Base-by-base conservation (phyloP, 64 coral and sea anemone genomes). In the Dendrophyllia cribrosa region DNA sequence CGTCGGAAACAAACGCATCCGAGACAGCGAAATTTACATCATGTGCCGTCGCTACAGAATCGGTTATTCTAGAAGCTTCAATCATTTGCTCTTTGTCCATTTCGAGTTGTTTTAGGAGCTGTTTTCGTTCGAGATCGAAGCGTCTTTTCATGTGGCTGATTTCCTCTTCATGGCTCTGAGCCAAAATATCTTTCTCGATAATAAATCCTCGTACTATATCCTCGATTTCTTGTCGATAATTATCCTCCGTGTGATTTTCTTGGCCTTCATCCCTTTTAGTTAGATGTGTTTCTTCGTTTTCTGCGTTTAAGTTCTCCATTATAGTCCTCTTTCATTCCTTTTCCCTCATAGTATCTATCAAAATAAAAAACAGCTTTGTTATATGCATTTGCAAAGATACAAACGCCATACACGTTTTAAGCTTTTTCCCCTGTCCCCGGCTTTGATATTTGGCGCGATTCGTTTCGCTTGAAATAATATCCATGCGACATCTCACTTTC, bases 161-260 rank as follows among this genome's bases (percentile, higher is more conserved):
- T 44, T 97, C 92, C 58, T 96, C 95, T 58, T 96, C 95, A 59
- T 96, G 95, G 9, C 91, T 83, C 72, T 96, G 95, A 53, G 91
- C 83, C 52, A 96, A 76, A 14, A 96, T 82, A 73, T 96, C 95
- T 85, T 96, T 96, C 51, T 96, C 95, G 73, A 97, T 76, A 20
- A 97, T 90, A 59, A 97, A 97, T 51, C 95, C 95, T 66, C 81
- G 90, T 8, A 97, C 95, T 51, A 97, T 97, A 67, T 97, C 95
- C 62, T 97, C 91, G 13, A 97, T 97, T 87, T 97, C 95, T 21
- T 86, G 80, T 67, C 93, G 70, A 58, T 90, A 90, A 63, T 76
- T 96, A 67, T 86, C 95, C 9, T 85, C 49, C 55, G 71, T 65
- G 25, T 76, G 60, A 14, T 34, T 77, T 72, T 93, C 86, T 78